These are phyloP conservation scores for Anticlea derivata DNA, from an alignment of 2,888 invertebrate genomes.

Conservation along the genomic window DNA sequence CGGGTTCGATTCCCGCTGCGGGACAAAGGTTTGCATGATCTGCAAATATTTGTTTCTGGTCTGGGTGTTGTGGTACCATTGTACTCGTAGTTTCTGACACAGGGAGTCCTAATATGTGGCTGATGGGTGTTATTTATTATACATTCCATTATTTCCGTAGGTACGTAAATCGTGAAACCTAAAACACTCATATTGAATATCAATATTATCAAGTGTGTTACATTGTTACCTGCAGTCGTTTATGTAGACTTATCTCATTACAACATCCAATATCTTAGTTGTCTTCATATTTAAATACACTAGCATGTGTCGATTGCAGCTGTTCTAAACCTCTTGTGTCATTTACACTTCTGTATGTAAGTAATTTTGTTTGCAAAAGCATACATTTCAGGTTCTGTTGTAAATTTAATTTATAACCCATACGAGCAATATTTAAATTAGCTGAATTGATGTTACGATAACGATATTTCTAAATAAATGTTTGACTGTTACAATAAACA, in stretches of 20 bases:
- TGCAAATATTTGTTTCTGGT: too few species aligned
- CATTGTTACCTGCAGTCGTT: conserved; percentile 2
- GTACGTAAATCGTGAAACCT: not conserved
- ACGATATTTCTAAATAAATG: not conserved
- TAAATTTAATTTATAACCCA: not conserved
- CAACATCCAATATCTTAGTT: conserved; percentile 14
- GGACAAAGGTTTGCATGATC: too few species aligned
- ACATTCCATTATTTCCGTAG: too few species aligned
- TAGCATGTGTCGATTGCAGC: conserved; percentile 18
- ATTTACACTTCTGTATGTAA: not conserved
- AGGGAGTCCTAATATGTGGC: too few species aligned
- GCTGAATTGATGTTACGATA: conserved; percentile 7
- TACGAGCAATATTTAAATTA: conserved; percentile 11
- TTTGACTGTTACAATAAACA: too few species aligned
- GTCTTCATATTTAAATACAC: conserved; percentile 15
- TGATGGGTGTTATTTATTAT: too few species aligned
- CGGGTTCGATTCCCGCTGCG: too few species aligned
- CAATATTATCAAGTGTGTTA: not conserved
- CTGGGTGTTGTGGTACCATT: too few species aligned
- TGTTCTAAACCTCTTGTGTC: conserved; percentile 13
- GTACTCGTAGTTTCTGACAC: too few species aligned
- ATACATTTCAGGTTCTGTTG: conserved; percentile 3
- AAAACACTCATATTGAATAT: not conserved
- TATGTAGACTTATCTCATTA: conserved; percentile 8
- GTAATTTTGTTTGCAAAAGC: conserved; percentile 19